Evolutionary conservation across 2,113 vertebrate genomes (phyloP), one percentile per base, ranked within the genome.

Genomic region (Pachyramphus minor): DNA sequence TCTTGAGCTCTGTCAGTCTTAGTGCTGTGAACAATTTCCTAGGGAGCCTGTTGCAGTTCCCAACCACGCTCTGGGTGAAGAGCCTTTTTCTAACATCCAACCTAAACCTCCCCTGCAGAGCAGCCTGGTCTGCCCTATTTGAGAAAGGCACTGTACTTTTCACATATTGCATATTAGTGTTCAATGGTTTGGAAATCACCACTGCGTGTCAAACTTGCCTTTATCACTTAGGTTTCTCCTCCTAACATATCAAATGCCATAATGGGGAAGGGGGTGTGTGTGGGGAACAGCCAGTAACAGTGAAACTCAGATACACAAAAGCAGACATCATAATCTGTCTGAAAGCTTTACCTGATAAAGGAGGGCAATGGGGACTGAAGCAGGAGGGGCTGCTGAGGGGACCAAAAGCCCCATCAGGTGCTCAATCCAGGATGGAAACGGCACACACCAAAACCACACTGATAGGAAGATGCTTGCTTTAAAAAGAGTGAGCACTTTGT

Each of bases 381-480:
- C 23, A 80, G 20, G 30, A 67, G 28, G 21, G 37, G 18, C 37
- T 87, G 55, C 24, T 41, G 56, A 52, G 31, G 31, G 15, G 13
- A 58, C 47, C 23, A 35, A 75, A 87, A 87, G 24, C 6, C n/a
- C 18, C 39, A 39, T 28, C 16, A 35, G 37, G 7, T 64, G 8
- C 33, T 30, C 50, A 27, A 44, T 60, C 72, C 44, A 47, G 44
- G 14, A 76, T 3, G 19, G 25, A 62, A 14, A 44, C 1, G 16
- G 30, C 33, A 35, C 0, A 0, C 42, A 44, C 23, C 41, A 31
- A 68, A 83, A 83, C 30, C 23, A 9, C 22, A 58, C 14, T n/a
- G 27, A 47, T 3, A 69, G n/a, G 45, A 80, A 44, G 6, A 74
- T 9, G 9, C 21, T 19, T 0, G 0, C n/a, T 73, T 89, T 80